These are phyloP conservation scores for Willowsia nigromaculata DNA, from an alignment of 2,888 invertebrate species.

Conservation along the genomic window DNA sequence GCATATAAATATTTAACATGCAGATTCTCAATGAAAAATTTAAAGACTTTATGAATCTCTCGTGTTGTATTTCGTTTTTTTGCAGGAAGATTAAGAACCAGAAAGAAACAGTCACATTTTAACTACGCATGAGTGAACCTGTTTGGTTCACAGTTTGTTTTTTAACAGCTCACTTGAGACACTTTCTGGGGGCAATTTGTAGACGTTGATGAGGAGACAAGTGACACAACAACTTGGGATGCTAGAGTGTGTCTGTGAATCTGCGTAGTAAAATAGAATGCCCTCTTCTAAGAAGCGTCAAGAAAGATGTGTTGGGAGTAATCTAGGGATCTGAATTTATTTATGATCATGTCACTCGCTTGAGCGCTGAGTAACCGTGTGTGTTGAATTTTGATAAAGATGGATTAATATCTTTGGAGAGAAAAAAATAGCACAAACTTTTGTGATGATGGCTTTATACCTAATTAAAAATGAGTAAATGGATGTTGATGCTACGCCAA, in stretches of 20 bases:
- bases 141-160: not conserved
- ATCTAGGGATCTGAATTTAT: not conserved
- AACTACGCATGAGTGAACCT: not conserved
- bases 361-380: not conserved
- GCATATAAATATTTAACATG: not conserved
- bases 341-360: slow-evolving; percentile 5
- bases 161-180: slow-evolving; percentile 11
- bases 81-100: not conserved
- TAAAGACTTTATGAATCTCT: not conserved
- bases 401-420: not conserved
- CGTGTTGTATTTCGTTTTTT: too few species aligned
- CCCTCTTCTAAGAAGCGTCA: too few species aligned
- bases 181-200: slow-evolving; percentile 8
- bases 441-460: not conserved
- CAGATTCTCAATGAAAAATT: slow-evolving; percentile 3
- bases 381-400: not conserved
- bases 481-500: not conserved
- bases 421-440: not conserved
- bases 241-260: not conserved
- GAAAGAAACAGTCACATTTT: not conserved
- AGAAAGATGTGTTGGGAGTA: too few species aligned
- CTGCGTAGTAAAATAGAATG: too few species aligned
- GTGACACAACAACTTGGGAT: not conserved
- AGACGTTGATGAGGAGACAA: not conserved
- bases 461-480: not conserved